phyloP scores from a whole-genome alignment of 2,113 vertebrate genomes.

The Geococcyx californianus region DNA sequence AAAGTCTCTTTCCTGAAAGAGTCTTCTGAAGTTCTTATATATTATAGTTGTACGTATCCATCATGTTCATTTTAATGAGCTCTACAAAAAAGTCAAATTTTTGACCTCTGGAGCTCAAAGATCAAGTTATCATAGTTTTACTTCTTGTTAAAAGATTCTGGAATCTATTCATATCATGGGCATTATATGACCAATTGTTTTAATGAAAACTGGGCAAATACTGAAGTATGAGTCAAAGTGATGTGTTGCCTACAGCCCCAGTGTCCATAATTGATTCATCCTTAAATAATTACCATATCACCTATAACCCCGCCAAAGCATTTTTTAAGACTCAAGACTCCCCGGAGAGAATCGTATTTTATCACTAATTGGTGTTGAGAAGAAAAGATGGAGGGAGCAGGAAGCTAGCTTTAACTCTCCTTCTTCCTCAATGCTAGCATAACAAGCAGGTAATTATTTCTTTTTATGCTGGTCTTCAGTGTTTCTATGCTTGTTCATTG shows the following conservation, averaged over 20 bases:
- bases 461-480: not conserved
- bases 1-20: not conserved
- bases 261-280: conserved; percentile 45
- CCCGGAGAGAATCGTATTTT: not conserved
- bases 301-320: conserved; percentile 45
- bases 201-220: conserved; percentile 29
- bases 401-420: not conserved
- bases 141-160: conserved; percentile 23
- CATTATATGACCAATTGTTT: conserved; percentile 28
- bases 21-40: not conserved
- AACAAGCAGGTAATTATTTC: not conserved
- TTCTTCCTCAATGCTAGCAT: not conserved
- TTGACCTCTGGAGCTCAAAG: conserved; percentile 36
- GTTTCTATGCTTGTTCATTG: not conserved
- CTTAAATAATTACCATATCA: conserved; percentile 56
- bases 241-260: conserved; percentile 11
- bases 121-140: conserved; percentile 44
- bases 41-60: not conserved
- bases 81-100: conserved; percentile 34
- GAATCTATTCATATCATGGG: conserved; percentile 18
- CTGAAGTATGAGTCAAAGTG: conserved; percentile 26
- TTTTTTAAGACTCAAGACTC: conserved; percentile 20
- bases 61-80: conserved; percentile 59
- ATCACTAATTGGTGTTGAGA: conserved; percentile 27
- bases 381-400: not conserved